A percentile compares a stretch with the other conserved stretches of the same genome.
Conservation (phyloP, 2,888 invertebrate genomes). For the Cistogaster globosa region DNA sequence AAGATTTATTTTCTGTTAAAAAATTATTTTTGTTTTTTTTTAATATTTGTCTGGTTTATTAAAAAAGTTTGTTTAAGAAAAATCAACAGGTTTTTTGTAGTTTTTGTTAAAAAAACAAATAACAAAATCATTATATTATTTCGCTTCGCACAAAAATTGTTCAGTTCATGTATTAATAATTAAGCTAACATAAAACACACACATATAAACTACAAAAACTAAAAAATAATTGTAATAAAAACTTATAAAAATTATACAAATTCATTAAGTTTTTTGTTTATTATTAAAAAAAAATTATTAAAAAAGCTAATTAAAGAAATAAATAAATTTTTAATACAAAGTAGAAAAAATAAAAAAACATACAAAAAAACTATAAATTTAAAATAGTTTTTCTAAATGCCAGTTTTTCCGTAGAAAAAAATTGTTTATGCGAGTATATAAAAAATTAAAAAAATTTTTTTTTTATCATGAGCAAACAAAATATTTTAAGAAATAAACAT, state of each 20-base stretch:
- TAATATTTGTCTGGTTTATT: constrained; percentile 17
- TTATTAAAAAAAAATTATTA: too few relatives aligned
- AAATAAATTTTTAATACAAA: constrained; percentile 71
- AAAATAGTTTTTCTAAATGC: constrained; percentile 48
- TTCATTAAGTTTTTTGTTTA: constrained; percentile 50
- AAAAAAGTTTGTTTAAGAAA: constrained; percentile 56
- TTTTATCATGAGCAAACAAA: constrained; percentile 60
- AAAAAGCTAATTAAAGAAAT: constrained; percentile 53
- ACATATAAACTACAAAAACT: constrained; percentile 50
- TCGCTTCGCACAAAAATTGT: constrained; percentile 70
- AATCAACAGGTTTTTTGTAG: constrained; percentile 68
- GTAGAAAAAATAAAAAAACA: constrained; percentile 65
- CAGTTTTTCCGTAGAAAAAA: constrained; percentile 42
- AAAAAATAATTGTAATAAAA: constrained; percentile 56
- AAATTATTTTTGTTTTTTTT: constrained; percentile 34
- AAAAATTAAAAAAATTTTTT: constrained; percentile 56
- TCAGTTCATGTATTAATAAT: constrained; percentile 69
- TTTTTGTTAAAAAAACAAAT: constrained; percentile 59
- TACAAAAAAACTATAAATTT: constrained; percentile 56
- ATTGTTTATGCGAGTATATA: constrained; percentile 64
- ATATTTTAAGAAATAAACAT: constrained; percentile 57
- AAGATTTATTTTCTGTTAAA: constrained; percentile 19
- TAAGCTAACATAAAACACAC: constrained; percentile 67
- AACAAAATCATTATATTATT: constrained; percentile 69
- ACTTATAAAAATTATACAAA: constrained; percentile 66